Evolutionary conservation across 2,888 invertebrate species (phyloP), one percentile per base, ranked within the genome.

Genomic region (Chelonus formosanus): DNA sequence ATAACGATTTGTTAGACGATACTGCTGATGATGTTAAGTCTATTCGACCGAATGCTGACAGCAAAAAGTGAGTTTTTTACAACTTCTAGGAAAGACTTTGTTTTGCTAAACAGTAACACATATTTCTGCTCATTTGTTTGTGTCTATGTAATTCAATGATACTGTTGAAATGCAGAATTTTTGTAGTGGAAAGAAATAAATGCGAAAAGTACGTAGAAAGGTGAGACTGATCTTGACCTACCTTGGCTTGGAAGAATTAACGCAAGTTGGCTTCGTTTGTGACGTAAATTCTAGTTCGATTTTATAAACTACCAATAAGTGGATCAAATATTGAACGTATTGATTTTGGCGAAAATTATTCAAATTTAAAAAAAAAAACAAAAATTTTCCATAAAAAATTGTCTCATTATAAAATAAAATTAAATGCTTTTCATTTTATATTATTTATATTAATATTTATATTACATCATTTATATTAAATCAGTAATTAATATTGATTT

Each of bases 21-120:
- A 86, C 86, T n/a, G 88, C 86, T 0, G 92, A 92, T 66, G 92
- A 92, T 73, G 79, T 87, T 5, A 90, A 89, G 79, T 91, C 91
- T 3, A 85, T 86, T 3, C 89, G 90, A 76, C 90, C 90, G 6
- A 87, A 86, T 48, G 89, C 90, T 77, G 90, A 89, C 75, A 90
- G 86, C 76, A 90, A 90, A 81, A 91, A 90, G 90, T 91, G 84
- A 87, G 88, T 85, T 55, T 40, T 6, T 7, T 32, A 10, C 20
- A 20, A n/a, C 20, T 20, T 20, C 20, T 20, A 20, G 20, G 20
- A 20, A 20, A 20, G 20, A 20, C 20, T 20, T 20, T 20, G 20
- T 20, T 20, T 20, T 20, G 20, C 20, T 20, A 34, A 7, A 32
- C 40, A 52, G 52, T 52, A 48, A 10, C 8, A 44, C 44, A 44